Evolutionary conservation across 2,113 vertebrate species (phyloP).

Genomic region (Prionailurus viverrinus): DNA sequence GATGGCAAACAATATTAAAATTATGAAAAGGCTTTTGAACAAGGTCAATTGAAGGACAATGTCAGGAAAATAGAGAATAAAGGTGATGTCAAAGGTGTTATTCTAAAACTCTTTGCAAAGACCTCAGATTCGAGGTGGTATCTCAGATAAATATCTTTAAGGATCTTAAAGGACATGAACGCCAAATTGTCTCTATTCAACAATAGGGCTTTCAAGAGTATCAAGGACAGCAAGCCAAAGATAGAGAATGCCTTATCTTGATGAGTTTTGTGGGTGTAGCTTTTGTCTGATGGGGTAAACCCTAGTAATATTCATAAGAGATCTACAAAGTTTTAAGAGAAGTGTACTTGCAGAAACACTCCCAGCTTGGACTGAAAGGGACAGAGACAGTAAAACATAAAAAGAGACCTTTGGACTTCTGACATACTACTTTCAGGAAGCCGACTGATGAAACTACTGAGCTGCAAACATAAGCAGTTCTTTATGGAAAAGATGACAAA

Average conservation of each 20-base stretch:
- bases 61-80: not conserved
- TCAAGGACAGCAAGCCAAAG: not conserved
- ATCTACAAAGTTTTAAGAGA: not conserved
- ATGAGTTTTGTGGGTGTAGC: not conserved
- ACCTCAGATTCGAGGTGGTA: not conserved
- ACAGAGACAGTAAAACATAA: not conserved
- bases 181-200: not conserved
- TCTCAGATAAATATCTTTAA: not conserved
- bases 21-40: slow-evolving; percentile 19
- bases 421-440: not conserved
- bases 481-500: not conserved
- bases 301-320: not conserved
- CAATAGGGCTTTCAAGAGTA: slow-evolving; percentile 7
- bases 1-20: not conserved
- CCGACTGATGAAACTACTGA: not conserved
- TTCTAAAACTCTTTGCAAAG: not conserved
- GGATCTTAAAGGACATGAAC: not conserved
- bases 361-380: not conserved
- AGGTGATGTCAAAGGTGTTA: not conserved
- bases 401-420: not conserved
- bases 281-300: not conserved
- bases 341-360: not conserved
- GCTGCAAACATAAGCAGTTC: not conserved
- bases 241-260: not conserved
- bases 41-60: not conserved